Base-by-base conservation (phyloP, 2,113 vertebrate species). In the Trogon melanurus region DNA sequence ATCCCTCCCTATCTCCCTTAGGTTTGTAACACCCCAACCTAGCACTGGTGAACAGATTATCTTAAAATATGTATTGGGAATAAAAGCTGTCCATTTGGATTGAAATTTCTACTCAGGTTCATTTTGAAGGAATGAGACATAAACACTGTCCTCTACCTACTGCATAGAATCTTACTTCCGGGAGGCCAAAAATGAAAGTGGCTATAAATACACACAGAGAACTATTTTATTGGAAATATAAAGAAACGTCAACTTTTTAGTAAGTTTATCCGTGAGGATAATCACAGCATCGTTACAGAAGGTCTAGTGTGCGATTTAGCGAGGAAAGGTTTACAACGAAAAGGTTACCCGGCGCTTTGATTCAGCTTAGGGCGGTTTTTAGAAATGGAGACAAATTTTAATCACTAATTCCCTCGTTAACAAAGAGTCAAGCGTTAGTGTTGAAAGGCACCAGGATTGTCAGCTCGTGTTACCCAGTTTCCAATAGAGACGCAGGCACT, bases 371-470 rank as follows among this genome's bases (percentile, higher is more conserved):
- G 6, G 21, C 88, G 80, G 71, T 27, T 83, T 61, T 56, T 60
- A 85, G 61, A 94, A 83, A 67, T 3, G 2, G 75, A 70, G 41
- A 9, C 3, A 56, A 61, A 58, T 80, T 78, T 41, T n/a, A 11
- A 44, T 58, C 11, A 26, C 4, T 3, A 38, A 34, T 48, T 69
- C 73, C 74, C 85, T 87, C 54, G 19, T 58, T 51, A 76, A 34
- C 5, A 79, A 88, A 61, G 57, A 88, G 44, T 78, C 85, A 89
- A 96, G 89, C 58, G 87, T 38, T 7, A 34, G 44, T 34, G 75
- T 92, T 95, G 88, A 82, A 97, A 97, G 94, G 90, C 95, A 97
- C 64, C 54, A 56, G 60, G 79, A 58, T 79, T 38, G 95, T 86
- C 38, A 90, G 85, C 51, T 83, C 75, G 10, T 66, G 70, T 79